These are phyloP conservation scores for Fratercula arctica DNA, from an alignment of 2,797 vertebrate species.

Conservation along the genomic window DNA sequence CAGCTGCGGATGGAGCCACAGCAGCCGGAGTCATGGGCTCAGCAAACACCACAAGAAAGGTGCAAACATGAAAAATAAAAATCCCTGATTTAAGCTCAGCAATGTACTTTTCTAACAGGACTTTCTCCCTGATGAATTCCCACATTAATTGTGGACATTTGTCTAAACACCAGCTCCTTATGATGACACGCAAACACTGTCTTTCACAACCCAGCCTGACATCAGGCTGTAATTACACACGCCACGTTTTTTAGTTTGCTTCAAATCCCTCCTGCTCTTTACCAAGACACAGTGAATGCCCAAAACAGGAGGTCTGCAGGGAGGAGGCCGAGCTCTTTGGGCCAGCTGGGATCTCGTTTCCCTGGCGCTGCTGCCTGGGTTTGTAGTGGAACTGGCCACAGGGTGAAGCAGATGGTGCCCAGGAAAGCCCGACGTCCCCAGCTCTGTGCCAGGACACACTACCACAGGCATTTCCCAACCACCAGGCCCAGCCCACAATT, in stretches of 20 bases:
- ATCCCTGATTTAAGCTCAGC: rapidly evolving
- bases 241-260: rapidly evolving
- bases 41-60: background rate
- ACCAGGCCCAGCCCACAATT: background rate
- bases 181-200: rapidly evolving
- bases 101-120: rapidly evolving
- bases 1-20: rapidly evolving
- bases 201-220: background rate
- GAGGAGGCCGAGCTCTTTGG: background rate
- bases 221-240: too few species aligned
- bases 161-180: too few species aligned
- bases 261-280: background rate
- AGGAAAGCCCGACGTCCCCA: rapidly evolving
- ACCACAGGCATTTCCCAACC: rapidly evolving
- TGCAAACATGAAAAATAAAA: background rate
- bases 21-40: rapidly evolving
- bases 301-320: background rate
- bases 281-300: rapidly evolving
- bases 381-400: rapidly evolving
- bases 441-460: background rate
- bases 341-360: rapidly evolving
- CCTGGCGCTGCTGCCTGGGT: background rate
- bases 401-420: background rate
- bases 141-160: rapidly evolving
- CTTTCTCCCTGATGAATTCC: background rate